phyloP scores from a whole-genome alignment of 2,113 vertebrate genomes.

The Monarcha castaneiventris region DNA sequence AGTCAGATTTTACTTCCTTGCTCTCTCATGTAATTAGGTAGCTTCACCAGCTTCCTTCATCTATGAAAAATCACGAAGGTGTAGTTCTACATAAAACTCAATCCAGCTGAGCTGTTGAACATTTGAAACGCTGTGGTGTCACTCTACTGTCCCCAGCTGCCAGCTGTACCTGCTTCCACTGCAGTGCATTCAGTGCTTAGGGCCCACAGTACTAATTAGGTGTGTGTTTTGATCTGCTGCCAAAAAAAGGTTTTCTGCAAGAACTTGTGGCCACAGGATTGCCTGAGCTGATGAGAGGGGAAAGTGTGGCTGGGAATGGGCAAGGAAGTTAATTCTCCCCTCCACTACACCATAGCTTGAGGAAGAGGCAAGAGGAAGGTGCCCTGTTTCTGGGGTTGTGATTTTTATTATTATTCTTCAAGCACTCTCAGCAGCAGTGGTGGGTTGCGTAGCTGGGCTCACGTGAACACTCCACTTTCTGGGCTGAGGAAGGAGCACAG shows the following conservation, averaged over 20 bases:
- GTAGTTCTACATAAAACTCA: not conserved
- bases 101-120: not conserved
- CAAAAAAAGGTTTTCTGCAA: not conserved
- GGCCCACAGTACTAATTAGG: not conserved
- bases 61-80: not conserved
- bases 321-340: not conserved
- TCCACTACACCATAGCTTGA: not conserved
- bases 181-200: not conserved
- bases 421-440: not conserved
- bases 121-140: not conserved
- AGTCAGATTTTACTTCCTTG: constrained; percentile 11
- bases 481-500: not conserved
- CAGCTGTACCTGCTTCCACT: not conserved
- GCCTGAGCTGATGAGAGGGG: not conserved
- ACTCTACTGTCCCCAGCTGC: not conserved
- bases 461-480: rapidly evolving
- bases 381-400: not conserved
- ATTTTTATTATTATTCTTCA: not conserved
- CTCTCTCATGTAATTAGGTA: constrained; percentile 2
- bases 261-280: not conserved
- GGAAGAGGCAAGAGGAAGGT: not conserved
- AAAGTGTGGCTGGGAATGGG: not conserved
- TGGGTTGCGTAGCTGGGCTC: not conserved
- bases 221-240: not conserved
- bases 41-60: not conserved